Base-by-base conservation (phyloP, 2,888 invertebrate species). In the Cybosia mesomella region DNA sequence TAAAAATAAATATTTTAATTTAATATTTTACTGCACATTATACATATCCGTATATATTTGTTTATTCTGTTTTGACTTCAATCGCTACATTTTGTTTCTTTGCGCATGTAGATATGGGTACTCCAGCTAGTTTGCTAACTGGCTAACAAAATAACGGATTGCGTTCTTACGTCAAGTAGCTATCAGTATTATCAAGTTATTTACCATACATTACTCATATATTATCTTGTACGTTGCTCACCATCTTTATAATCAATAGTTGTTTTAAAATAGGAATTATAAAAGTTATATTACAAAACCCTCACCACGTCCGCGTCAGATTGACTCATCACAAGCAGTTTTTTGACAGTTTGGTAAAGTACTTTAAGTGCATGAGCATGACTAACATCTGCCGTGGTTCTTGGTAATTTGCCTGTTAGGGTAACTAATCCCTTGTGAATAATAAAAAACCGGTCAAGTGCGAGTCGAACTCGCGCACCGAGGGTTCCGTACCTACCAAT, bases 181-280 rank as follows among this genome's bases (percentile, higher is more conserved):
- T 34, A 8, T 43, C 49, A n/a, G 49, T n/a, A 18, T 58, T 55
- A 55, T 55, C 55, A 22, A 24, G 5, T 55, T 55, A 55, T 55
- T 24, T 24, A 28, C 32, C 43, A 43, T n/a, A 58, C n/a, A 34
- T 58, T 58, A 32, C 24, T 55, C 55, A 28, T 55, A 22, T 55
- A 55, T 55, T 13, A 24, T 55, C 24, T 58, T 58, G 32, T 58
- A 34, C 55, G 13, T 15, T 55, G 34, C n/a, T 58, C 58, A 58
- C 34, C 58, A n/a, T 18, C 18, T 58, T 28, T n/a, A 32, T 58
- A 55, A 58, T 58, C n/a, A 58, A 28, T 58, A 5, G 8, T 49
- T 18, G 8, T n/a, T 49, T n/a, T 49, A n/a, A 49, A 49, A n/a
- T n/a, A n/a, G 9, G 49, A 9, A 49, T 49, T 24, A 24, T 55